Evolutionary conservation across 2,888 invertebrate species (phyloP).

Genomic region (Phyllotreta striolata): DNA sequence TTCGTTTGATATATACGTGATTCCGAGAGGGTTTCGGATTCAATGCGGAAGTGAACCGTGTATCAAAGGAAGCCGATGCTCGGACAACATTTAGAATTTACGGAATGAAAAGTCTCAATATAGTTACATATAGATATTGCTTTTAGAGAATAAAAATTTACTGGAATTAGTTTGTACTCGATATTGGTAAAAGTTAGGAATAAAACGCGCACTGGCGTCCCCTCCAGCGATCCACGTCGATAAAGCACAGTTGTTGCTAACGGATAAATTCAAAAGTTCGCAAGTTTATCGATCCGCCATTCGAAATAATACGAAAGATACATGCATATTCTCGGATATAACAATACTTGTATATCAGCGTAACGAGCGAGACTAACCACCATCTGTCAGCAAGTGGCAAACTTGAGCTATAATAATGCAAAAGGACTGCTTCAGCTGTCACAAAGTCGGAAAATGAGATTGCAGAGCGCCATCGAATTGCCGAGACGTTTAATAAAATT

Average conservation of each 20-base stretch:
- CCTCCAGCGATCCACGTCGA: constrained; percentile 22
- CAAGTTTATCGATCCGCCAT: constrained; percentile 32
- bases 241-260: constrained; percentile 37
- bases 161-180: no score
- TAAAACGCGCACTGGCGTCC: neutral
- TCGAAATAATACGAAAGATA: constrained; percentile 32
- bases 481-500: constrained; percentile 30
- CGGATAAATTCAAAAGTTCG: constrained; percentile 36
- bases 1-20: no score
- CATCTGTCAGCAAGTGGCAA: constrained; percentile 37
- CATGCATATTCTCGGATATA: constrained; percentile 36
- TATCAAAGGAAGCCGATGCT: no score
- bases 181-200: no score
- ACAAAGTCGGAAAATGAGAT: constrained; percentile 30
- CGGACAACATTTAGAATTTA: no score
- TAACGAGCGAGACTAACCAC: constrained; percentile 34
- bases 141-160: no score
- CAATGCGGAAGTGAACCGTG: no score
- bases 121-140: no score
- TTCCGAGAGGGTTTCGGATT: no score
- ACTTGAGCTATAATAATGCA: constrained; percentile 37
- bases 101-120: no score
- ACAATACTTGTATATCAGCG: constrained; percentile 38
- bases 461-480: constrained; percentile 23
- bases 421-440: constrained; percentile 33